Evolutionary conservation across 2,797 vertebrate species (phyloP).

Genomic region (Sparidentex hasta): DNA sequence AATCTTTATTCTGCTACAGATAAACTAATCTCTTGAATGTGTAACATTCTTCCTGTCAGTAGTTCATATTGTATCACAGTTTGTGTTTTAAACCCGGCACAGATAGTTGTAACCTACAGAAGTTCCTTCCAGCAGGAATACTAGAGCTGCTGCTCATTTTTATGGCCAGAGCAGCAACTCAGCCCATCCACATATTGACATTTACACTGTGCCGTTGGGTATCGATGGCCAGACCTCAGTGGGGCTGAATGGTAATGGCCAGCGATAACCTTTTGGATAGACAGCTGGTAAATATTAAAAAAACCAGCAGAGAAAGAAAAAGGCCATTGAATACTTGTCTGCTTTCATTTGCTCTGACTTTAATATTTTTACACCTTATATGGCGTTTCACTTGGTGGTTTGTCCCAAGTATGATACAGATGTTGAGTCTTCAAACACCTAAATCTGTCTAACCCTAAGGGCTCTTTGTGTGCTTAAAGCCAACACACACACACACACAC

Average conservation of each 20-base stretch:
- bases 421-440: background rate
- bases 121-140: conserved; percentile 10
- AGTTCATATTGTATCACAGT: background rate
- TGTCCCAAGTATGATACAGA: background rate
- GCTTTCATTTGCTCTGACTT: conserved; percentile 23
- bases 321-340: conserved; percentile 1
- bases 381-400: conserved; percentile 1
- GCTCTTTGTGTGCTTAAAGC: background rate
- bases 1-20: background rate
- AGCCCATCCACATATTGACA: conserved; percentile 68
- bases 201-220: conserved; percentile 66
- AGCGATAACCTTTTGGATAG: conserved; percentile 70
- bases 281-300: conserved; percentile 58
- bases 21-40: background rate
- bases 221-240: conserved; percentile 43
- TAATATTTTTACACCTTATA: conserved; percentile 1
- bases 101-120: conserved; percentile 16
- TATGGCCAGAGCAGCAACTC: conserved; percentile 40
- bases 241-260: conserved; percentile 63
- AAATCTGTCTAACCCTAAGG: background rate
- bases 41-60: background rate
- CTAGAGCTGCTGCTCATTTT: conserved; percentile 47
- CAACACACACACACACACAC: background rate
- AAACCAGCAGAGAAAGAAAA: background rate
- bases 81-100: background rate